Conservation (phyloP, 1,140 invertebrate species). For the Helicorthomorpha holstii region DNA sequence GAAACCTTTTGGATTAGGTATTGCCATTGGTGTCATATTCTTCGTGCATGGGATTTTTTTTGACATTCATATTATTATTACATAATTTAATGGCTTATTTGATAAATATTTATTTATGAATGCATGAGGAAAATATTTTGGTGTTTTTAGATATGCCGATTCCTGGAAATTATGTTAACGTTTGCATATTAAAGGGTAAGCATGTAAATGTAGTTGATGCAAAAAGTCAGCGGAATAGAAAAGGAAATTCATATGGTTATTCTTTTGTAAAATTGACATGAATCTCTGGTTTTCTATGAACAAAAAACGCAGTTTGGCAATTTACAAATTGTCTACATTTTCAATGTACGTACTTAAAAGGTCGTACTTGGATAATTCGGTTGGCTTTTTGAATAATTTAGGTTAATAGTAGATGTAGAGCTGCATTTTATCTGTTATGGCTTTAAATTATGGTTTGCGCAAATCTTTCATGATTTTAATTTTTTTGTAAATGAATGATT, state of each 20-base stretch:
- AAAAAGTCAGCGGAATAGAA: no score
- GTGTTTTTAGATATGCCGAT: slow-evolving; percentile 2
- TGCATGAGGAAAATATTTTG: no score
- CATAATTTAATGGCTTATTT: not conserved
- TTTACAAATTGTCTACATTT: no score
- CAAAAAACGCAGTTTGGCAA: no score
- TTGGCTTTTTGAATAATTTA: no score
- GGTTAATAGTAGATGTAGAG: not conserved
- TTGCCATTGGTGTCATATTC: no score
- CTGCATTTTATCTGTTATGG: not conserved
- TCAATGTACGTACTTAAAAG: no score
- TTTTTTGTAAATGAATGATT: not conserved
- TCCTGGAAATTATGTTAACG: slow-evolving; percentile 5
- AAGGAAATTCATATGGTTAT: no score
- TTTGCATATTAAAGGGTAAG: slow-evolving; percentile 7
- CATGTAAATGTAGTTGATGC: not conserved
- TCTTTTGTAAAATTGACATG: no score
- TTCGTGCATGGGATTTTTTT: not conserved
- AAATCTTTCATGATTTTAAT: not conserved
- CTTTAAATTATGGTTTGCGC: not conserved
- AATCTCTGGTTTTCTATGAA: no score
- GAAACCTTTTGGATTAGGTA: no score
- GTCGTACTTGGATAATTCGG: no score
- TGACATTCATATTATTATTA: not conserved
- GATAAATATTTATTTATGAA: not conserved